Percentiles rank a stretch among this genome's conserved stretches.
These are phyloP conservation scores for Penaeus monodon DNA, from an alignment of 2,888 invertebrate genomes.

Conservation along the genomic window DNA sequence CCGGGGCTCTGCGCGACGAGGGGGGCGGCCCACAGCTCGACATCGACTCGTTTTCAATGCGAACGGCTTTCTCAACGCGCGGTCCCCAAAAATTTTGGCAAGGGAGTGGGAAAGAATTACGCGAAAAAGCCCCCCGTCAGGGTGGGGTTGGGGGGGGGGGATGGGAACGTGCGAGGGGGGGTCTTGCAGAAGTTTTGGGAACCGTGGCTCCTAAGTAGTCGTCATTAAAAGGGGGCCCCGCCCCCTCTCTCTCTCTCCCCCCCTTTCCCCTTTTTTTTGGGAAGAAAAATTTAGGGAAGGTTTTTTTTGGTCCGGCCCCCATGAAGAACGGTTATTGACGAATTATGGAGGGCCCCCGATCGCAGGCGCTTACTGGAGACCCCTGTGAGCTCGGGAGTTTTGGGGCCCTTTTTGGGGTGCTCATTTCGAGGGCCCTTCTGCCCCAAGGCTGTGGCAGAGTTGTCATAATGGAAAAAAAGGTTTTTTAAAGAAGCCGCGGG, in stretches of 20 bases:
- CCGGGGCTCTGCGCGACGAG: background rate
- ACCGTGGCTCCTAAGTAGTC: constrained; percentile 2
- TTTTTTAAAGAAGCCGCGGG: too few species aligned
- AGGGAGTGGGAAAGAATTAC: too few species aligned
- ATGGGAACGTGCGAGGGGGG: background rate
- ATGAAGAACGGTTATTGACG: constrained; percentile 15
- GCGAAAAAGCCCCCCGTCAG: too few species aligned
- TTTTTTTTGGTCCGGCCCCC: constrained; percentile 10
- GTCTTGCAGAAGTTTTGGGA: background rate
- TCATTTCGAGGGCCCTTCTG: too few species aligned
- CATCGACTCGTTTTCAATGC: too few species aligned
- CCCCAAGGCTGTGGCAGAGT: too few species aligned
- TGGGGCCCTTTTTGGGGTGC: too few species aligned
- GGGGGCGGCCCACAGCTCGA: background rate
- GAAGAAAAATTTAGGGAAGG: constrained; percentile 14
- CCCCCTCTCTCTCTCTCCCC: background rate
- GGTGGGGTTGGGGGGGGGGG: background rate
- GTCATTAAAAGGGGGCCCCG: constrained; percentile 21
- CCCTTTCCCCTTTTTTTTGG: background rate
- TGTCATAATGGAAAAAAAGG: too few species aligned
- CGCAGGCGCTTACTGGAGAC: constrained; percentile 6
- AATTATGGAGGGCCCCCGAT: constrained; percentile 1
- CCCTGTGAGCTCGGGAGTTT: constrained; percentile 14
- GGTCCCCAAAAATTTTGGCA: too few species aligned
- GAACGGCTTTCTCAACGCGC: too few species aligned